These are phyloP conservation scores for Agrochola lota DNA, from an alignment of 2,888 invertebrate species.

Conservation along the genomic window DNA sequence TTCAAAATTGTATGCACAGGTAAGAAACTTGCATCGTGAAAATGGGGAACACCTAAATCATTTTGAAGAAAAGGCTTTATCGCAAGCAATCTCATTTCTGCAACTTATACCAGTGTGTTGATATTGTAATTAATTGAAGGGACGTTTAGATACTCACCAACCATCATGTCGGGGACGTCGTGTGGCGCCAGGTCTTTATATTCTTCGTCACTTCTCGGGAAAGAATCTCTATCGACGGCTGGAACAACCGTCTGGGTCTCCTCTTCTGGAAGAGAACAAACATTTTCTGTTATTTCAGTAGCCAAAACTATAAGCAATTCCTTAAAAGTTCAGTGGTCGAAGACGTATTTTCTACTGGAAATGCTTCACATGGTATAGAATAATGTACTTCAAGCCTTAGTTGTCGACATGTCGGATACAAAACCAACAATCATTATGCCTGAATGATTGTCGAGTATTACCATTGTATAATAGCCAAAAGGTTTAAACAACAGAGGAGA, in stretches of 20 bases:
- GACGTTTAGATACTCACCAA: constrained; percentile 78
- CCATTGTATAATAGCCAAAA: neutral
- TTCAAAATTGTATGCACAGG: neutral
- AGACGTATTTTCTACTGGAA: neutral
- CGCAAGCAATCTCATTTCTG: neutral
- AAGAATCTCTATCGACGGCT: constrained; percentile 78
- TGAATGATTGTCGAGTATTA: no score
- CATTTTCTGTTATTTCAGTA: neutral
- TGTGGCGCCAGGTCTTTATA: constrained; percentile 83
- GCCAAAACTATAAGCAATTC: neutral
- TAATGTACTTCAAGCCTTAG: neutral
- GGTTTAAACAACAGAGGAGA: neutral
- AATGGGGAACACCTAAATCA: neutral
- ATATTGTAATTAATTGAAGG: neutral
- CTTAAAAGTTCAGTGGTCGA: neutral
- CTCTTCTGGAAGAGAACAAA: constrained; percentile 78
- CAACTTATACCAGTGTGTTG: neutral
- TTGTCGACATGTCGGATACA: neutral
- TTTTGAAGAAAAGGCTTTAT: neutral
- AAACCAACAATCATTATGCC: neutral
- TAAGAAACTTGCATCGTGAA: neutral
- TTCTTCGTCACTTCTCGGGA: constrained; percentile 70
- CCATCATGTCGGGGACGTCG: constrained; percentile 87
- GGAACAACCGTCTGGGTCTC: constrained; percentile 68
- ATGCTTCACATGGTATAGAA: neutral